These are phyloP conservation scores for Leiothrix lutea DNA, from an alignment of 2,113 vertebrate species.

Conservation along the genomic window DNA sequence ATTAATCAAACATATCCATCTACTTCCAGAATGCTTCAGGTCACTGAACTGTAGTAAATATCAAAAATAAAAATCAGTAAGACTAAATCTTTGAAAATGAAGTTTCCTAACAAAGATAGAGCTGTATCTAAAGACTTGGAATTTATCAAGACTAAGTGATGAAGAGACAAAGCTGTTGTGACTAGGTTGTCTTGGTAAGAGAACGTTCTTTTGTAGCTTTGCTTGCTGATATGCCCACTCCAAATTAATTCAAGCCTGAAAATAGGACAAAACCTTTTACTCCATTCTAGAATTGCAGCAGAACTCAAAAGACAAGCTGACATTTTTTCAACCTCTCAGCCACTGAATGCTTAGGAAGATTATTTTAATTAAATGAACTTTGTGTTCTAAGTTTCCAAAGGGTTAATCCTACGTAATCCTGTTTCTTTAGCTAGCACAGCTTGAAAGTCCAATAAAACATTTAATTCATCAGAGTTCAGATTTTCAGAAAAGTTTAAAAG, in stretches of 20 bases:
- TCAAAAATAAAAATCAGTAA: background rate
- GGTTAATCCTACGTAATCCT: background rate
- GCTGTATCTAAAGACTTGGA: background rate
- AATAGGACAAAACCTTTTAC: background rate
- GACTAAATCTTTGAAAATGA: background rate
- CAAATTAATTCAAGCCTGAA: background rate
- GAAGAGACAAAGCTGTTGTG: background rate
- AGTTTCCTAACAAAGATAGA: background rate
- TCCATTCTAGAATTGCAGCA: background rate
- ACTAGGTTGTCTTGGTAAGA: background rate
- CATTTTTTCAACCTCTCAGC: background rate
- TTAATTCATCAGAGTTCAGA: background rate
- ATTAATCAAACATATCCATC: background rate
- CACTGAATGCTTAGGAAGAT: background rate
- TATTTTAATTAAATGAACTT: constrained; percentile 20
- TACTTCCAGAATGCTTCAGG: background rate
- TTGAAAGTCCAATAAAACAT: background rate
- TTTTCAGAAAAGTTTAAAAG: background rate
- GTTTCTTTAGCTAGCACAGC: background rate
- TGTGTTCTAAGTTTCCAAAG: background rate
- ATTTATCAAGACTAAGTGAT: background rate
- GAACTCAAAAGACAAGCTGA: background rate
- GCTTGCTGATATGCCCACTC: background rate
- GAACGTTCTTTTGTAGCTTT: background rate
- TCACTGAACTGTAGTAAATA: background rate